A percentile compares a stretch with the other conserved stretches of the same genome.
Conservation (phyloP, 2,888 invertebrate genomes). For the Spodoptera picta region DNA sequence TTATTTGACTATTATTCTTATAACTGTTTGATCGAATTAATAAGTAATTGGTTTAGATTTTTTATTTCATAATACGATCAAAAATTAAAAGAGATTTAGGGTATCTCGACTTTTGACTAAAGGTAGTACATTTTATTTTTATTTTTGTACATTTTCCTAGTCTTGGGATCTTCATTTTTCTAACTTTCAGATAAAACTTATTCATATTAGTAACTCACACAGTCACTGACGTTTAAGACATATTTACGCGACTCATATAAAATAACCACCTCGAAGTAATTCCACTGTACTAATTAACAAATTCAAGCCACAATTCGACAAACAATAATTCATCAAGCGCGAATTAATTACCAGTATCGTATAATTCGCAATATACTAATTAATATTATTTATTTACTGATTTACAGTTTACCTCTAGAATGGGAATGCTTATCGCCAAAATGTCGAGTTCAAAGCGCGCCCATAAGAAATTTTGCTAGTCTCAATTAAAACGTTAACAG, state of each 20-base stretch:
- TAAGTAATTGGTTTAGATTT: slow-evolving; percentile 12
- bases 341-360: slow-evolving; percentile 29
- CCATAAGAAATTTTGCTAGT: slow-evolving; percentile 77
- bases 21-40: slow-evolving; percentile 38
- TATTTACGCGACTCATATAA: background rate
- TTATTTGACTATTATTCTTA: slow-evolving; percentile 39
- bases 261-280: slow-evolving; percentile 10
- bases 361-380: slow-evolving; percentile 50
- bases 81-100: no score
- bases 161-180: no score
- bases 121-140: no score
- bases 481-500: slow-evolving; percentile 82
- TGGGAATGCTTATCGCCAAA: slow-evolving; percentile 63
- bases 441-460: slow-evolving; percentile 70
- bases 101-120: no score
- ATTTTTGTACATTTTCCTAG: no score
- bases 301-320: slow-evolving; percentile 8
- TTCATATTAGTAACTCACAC: no score
- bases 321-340: slow-evolving; percentile 29
- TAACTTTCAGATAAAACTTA: no score
- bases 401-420: slow-evolving; percentile 40
- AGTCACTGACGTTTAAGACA: background rate
- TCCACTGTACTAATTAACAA: slow-evolving; percentile 12
- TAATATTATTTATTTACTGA: slow-evolving; percentile 57
- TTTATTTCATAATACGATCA: no score